These are phyloP conservation scores for Hippasteria phrygiana DNA, from an alignment of 53 echinoderm and acorn worm species.

Conservation along the genomic window DNA sequence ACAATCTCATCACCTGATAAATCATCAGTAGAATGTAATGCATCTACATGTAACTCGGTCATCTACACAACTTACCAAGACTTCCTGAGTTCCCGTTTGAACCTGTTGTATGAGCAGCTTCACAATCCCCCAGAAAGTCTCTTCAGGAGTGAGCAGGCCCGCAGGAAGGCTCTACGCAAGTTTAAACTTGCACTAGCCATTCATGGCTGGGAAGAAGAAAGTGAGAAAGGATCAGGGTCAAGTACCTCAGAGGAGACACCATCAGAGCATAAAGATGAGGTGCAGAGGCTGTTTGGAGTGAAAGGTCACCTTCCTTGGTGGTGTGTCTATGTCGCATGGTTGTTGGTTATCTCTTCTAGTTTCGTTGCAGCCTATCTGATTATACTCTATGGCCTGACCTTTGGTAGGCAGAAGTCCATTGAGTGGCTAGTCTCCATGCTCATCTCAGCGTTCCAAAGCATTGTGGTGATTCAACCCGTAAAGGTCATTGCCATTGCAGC, in stretches of 20 bases:
- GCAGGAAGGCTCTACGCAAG: slow-evolving; percentile 60
- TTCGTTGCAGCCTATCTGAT: slow-evolving; percentile 81
- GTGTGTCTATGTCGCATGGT: slow-evolving; percentile 89
- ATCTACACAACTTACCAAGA: slow-evolving; percentile 61
- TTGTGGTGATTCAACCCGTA: slow-evolving; percentile 84
- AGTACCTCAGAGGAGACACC: neutral
- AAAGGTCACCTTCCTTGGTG: slow-evolving; percentile 89
- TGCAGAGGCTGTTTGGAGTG: slow-evolving; percentile 19
- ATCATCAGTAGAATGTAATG: neutral
- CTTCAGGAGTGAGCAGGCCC: slow-evolving; percentile 58
- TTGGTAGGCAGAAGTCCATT: slow-evolving; percentile 80
- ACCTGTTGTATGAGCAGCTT: slow-evolving; percentile 62
- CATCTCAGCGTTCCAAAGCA: slow-evolving; percentile 79
- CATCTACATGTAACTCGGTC: neutral
- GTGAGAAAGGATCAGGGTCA: slow-evolving; percentile 1
- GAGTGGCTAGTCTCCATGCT: slow-evolving; percentile 91
- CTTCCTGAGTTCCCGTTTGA: slow-evolving; percentile 72
- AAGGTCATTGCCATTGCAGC: slow-evolving; percentile 87
- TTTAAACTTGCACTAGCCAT: slow-evolving; percentile 57
- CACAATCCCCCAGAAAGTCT: slow-evolving; percentile 30
- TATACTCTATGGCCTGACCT: slow-evolving; percentile 88
- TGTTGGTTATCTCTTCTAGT: slow-evolving; percentile 60
- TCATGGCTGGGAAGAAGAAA: slow-evolving; percentile 65
- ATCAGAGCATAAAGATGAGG: neutral
- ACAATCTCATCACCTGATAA: neutral